phyloP scores from a whole-genome alignment of 1,140 invertebrate genomes.

The Cataglyphis hispanica region DNA sequence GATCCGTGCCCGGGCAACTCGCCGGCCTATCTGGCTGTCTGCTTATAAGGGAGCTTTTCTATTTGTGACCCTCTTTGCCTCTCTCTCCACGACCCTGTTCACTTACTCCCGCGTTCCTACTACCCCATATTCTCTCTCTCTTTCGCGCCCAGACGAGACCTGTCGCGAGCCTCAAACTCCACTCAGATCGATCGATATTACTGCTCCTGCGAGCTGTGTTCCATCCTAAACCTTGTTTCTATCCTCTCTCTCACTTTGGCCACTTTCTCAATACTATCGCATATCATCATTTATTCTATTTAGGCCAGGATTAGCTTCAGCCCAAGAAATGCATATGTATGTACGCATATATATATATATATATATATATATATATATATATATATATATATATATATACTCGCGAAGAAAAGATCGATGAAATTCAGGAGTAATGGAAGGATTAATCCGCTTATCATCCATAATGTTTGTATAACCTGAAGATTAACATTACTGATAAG shows the following conservation, averaged over 20 bases:
- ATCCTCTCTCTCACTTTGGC: conserved; percentile 71
- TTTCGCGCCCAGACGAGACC: conserved; percentile 70
- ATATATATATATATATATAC: too few relatives aligned
- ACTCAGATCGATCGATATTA: conserved; percentile 84
- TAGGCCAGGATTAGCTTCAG: conserved; percentile 3
- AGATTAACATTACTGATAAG: background rate
- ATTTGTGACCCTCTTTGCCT: conserved; percentile 44
- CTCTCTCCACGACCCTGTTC: conserved; percentile 37
- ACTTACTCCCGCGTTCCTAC: conserved; percentile 56
- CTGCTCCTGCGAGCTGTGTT: conserved; percentile 83
- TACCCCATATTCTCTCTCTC: conserved; percentile 52
- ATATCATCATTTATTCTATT: background rate
- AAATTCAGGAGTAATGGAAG: background rate
- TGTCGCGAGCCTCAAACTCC: conserved; percentile 75
- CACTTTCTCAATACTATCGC: background rate
- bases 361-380: too few relatives aligned
- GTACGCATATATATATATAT: too few relatives aligned
- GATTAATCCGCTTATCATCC: background rate
- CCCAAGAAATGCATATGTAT: background rate
- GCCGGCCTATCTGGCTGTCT: conserved; percentile 68
- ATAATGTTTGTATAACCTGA: background rate
- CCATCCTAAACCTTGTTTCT: conserved; percentile 81
- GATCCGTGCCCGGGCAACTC: conserved; percentile 73
- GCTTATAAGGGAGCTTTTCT: conserved; percentile 72
- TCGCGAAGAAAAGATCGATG: too few relatives aligned